Evolutionary conservation across 1,140 invertebrate species (phyloP).

Genomic region (Coenobita brevimanus): DNA sequence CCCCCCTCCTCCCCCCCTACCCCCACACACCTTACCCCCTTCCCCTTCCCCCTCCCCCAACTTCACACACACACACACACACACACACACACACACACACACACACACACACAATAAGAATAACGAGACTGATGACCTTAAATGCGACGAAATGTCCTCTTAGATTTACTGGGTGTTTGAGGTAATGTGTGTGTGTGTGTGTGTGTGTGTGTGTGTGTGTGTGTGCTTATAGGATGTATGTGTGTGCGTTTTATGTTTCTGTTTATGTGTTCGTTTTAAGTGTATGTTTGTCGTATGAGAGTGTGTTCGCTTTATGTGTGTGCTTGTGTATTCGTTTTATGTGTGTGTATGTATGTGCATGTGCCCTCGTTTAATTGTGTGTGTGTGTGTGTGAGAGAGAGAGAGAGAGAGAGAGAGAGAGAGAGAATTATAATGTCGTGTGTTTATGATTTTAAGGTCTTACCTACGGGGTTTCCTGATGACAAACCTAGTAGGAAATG

Average conservation of each 20-base stretch:
- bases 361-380: neutral
- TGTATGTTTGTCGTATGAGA: neutral
- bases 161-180: too few species aligned
- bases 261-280: neutral
- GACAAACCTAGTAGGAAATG: too few species aligned
- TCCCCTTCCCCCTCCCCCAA: too few species aligned
- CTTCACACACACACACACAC: too few species aligned
- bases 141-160: too few species aligned
- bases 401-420: neutral
- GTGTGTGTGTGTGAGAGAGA: neutral
- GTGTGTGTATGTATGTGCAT: slow-evolving; percentile 5
- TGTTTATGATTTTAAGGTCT: neutral
- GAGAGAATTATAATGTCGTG: neutral
- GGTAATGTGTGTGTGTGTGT: too few species aligned
- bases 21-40: too few species aligned
- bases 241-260: neutral
- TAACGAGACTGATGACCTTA: neutral
- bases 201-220: neutral
- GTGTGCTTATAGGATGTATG: neutral
- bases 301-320: too few species aligned
- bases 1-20: too few species aligned
- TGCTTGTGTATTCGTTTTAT: neutral
- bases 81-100: neutral
- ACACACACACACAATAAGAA: neutral
- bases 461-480: too few species aligned